phyloP scores from a whole-genome alignment of 2,888 invertebrate species.

The Stenotaenia linearis region DNA sequence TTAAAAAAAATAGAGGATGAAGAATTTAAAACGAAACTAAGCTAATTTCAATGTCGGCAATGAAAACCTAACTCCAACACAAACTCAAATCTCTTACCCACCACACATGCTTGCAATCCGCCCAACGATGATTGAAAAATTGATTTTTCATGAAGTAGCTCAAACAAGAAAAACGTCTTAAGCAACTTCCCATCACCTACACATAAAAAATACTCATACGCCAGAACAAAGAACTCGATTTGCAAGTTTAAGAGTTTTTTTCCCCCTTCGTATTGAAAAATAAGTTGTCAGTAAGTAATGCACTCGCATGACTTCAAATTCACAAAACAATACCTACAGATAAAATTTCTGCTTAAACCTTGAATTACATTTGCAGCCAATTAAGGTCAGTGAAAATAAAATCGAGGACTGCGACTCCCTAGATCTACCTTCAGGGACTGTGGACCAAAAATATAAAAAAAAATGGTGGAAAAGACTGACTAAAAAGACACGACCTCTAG shows the following conservation, averaged over 20 bases:
- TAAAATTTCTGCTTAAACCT: too few relatives aligned
- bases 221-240: background rate
- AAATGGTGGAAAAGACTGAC: background rate
- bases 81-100: background rate
- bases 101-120: conserved; percentile 7
- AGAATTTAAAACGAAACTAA: background rate
- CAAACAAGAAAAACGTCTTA: conserved; percentile 19
- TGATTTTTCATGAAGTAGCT: conserved; percentile 15
- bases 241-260: too few relatives aligned
- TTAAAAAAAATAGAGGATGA: background rate
- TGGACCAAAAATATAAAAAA: background rate
- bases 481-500: background rate
- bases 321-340: too few relatives aligned
- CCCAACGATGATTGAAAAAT: conserved; percentile 6
- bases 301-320: too few relatives aligned
- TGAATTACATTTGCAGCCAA: too few relatives aligned
- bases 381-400: conserved; percentile 10
- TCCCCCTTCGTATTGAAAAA: too few relatives aligned
- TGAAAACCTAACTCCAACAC: background rate
- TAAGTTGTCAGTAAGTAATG: too few relatives aligned
- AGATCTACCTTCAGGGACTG: background rate
- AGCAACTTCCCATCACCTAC: background rate
- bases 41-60: background rate
- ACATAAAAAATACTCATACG: background rate
- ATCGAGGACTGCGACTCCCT: background rate